A percentile compares a stretch with the other conserved stretches of the same genome.
phyloP scores from a whole-genome alignment of 2,888 invertebrate species.

The Psylliodes chrysocephalus region DNA sequence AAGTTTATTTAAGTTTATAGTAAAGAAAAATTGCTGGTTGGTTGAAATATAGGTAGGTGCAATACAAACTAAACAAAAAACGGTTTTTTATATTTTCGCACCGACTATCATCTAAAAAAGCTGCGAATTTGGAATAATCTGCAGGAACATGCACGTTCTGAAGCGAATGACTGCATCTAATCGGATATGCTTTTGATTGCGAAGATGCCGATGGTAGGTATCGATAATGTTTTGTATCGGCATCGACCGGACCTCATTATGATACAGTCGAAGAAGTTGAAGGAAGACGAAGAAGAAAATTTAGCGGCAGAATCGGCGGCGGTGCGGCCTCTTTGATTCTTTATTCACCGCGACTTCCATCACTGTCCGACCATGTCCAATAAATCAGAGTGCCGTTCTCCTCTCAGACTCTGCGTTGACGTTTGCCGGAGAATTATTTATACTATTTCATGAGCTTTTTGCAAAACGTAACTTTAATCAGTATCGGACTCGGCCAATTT shows the following conservation, averaged over 20 bases:
- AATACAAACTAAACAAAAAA: no score
- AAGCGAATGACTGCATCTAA: no score
- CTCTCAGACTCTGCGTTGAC: no score
- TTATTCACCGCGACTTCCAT: slow-evolving; percentile 64
- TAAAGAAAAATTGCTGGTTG: no score
- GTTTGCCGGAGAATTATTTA: slow-evolving; percentile 60
- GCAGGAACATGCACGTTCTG: no score
- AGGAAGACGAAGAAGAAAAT: no score
- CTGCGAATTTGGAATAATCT: no score
- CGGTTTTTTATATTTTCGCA: no score
- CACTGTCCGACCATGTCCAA: slow-evolving; percentile 62
- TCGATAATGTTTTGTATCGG: slow-evolving; percentile 52
- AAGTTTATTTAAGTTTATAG: no score
- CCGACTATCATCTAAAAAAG: no score
- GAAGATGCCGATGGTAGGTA: slow-evolving; percentile 56
- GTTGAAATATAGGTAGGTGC: no score
- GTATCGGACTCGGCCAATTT: background rate
- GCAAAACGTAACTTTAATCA: slow-evolving; percentile 48
- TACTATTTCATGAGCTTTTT: slow-evolving; percentile 56
- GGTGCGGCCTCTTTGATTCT: slow-evolving; percentile 62
- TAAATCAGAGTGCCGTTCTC: slow-evolving; percentile 59
- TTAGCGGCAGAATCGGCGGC: slow-evolving; percentile 26
- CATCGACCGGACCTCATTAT: slow-evolving; percentile 44
- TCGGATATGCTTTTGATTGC: slow-evolving; percentile 53
- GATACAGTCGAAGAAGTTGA: slow-evolving; percentile 38